Evolutionary conservation across 1,140 invertebrate species (phyloP).

Genomic region (Zaprionus capensis): DNA sequence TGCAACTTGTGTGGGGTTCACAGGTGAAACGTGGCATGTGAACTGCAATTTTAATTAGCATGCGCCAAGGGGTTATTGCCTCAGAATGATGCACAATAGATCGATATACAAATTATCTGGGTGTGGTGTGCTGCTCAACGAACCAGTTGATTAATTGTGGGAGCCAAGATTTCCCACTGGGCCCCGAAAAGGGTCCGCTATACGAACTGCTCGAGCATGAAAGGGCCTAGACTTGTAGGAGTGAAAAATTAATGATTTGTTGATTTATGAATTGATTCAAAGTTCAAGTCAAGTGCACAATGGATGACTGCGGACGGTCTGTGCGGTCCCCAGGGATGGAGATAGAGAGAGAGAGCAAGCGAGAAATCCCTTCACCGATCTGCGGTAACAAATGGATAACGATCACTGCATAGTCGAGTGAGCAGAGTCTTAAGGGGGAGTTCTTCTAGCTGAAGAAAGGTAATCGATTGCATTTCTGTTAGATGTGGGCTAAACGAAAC

Average conservation of each 20-base stretch:
- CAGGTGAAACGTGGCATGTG: conserved; percentile 43
- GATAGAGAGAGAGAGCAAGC: neutral
- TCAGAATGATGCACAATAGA: conserved; percentile 56
- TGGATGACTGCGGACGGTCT: conserved; percentile 50
- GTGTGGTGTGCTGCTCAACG: conserved; percentile 59
- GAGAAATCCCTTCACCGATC: conserved; percentile 31
- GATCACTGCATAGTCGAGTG: conserved; percentile 3
- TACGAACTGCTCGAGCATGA: conserved; percentile 38
- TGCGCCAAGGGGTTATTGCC: conserved; percentile 53
- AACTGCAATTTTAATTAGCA: conserved; percentile 74
- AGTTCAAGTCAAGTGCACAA: conserved; percentile 81
- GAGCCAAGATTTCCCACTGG: conserved; percentile 77
- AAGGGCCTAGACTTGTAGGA: conserved; percentile 44
- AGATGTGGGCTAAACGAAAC: neutral
- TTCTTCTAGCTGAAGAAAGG: neutral
- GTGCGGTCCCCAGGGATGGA: conserved; percentile 56
- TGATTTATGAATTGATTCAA: conserved; percentile 82
- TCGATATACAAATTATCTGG: conserved; percentile 78
- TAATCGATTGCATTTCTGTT: neutral
- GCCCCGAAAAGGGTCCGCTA: conserved; percentile 28
- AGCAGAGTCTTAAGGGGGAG: neutral
- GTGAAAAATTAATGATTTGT: conserved; percentile 83
- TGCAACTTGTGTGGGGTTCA: conserved; percentile 55
- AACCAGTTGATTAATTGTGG: conserved; percentile 79
- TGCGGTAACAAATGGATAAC: conserved; percentile 15